Conservation (phyloP, 2,113 vertebrate genomes). For the Sphyrna mokarran region DNA sequence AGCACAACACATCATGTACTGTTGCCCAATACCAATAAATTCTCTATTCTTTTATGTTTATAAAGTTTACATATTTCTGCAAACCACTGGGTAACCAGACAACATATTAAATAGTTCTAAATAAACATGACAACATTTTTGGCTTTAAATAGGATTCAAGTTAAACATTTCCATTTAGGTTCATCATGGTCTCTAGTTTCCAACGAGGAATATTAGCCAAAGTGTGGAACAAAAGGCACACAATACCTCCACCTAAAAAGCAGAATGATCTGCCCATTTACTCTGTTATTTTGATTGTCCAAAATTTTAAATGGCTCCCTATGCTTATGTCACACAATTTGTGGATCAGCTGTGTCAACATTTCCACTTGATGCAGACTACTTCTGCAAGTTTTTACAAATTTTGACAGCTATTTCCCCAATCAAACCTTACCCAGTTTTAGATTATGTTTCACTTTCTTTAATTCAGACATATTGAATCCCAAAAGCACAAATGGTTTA, state of each 20-base stretch:
- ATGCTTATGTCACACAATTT: neutral
- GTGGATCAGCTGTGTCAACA: neutral
- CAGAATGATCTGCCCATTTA: neutral
- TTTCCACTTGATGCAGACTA: neutral
- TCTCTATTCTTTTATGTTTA: neutral
- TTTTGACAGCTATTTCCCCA: neutral
- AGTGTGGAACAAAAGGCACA: neutral
- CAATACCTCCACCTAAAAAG: neutral
- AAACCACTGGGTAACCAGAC: neutral
- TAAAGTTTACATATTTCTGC: neutral
- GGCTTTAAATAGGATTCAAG: slow-evolving; percentile 32
- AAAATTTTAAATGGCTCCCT: neutral
- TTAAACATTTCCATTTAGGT: neutral
- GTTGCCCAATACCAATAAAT: neutral
- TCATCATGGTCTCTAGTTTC: neutral
- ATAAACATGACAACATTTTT: slow-evolving; percentile 27
- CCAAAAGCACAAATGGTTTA: slow-evolving; percentile 67
- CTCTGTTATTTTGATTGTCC: slow-evolving; percentile 17
- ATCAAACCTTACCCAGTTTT: slow-evolving; percentile 5
- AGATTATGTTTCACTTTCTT: slow-evolving; percentile 73
- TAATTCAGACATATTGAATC: slow-evolving; percentile 84
- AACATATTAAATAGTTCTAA: neutral
- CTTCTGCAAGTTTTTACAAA: neutral
- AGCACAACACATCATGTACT: too few relatives aligned
- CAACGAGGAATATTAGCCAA: neutral